Evolutionary conservation across 1,140 invertebrate genomes (phyloP).

Genomic region (Meteorus sp.): DNA sequence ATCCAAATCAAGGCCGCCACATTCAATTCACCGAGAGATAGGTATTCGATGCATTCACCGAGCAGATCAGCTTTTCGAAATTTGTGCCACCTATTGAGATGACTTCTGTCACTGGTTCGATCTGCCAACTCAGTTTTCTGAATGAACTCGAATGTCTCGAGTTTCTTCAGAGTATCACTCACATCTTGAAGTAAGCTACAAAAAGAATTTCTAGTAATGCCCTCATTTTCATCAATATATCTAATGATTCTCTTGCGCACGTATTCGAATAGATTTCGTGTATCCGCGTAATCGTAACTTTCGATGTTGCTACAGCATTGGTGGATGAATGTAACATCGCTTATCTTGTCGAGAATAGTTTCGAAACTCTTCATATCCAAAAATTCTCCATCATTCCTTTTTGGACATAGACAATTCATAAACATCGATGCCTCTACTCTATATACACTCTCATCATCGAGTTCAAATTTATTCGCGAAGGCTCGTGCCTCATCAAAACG

Average conservation of each 20-base stretch:
- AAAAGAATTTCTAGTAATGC: conserved; percentile 22
- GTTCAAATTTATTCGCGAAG: conserved; percentile 49
- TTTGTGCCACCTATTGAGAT: conserved; percentile 44
- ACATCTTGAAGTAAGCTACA: conserved; percentile 31
- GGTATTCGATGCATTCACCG: conserved; percentile 39
- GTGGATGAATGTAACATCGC: conserved; percentile 45
- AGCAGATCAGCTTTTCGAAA: conserved; percentile 45
- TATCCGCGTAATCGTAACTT: conserved; percentile 39
- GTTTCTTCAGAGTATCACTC: conserved; percentile 38
- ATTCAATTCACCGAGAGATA: conserved; percentile 44
- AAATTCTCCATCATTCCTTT: conserved; percentile 28
- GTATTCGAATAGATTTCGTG: conserved; percentile 41
- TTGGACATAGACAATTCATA: conserved; percentile 44
- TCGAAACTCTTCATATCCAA: conserved; percentile 35
- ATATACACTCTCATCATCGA: conserved; percentile 48
- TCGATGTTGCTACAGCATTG: conserved; percentile 51
- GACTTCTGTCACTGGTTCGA: conserved; percentile 14
- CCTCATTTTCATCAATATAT: conserved; percentile 20
- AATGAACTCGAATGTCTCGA: conserved; percentile 49
- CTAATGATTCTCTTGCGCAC: conserved; percentile 40
- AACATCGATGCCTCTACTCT: conserved; percentile 44
- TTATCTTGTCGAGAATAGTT: conserved; percentile 41
- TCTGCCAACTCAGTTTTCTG: conserved; percentile 24
- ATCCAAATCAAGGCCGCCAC: conserved; percentile 50
- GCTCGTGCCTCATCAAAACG: conserved; percentile 52